phyloP scores from a whole-genome alignment of 2,113 vertebrate species.

The Cyanoramphus novaezelandiae region DNA sequence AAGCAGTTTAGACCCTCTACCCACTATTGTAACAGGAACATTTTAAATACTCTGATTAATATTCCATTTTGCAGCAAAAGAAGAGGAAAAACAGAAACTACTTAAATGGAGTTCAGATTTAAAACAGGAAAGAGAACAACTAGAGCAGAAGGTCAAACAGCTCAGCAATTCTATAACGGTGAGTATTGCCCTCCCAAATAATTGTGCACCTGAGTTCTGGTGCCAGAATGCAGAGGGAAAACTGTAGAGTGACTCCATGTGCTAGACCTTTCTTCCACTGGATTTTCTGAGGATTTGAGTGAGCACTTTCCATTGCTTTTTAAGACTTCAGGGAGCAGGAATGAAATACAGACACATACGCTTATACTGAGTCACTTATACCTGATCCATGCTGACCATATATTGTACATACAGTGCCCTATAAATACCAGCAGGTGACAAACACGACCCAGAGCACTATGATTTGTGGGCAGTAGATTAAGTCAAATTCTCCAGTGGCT shows the following conservation, averaged over 20 bases:
- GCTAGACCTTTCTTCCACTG: neutral
- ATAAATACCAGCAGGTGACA: neutral
- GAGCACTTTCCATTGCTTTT: neutral
- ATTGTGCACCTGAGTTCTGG: neutral
- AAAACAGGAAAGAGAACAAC: conserved; percentile 93
- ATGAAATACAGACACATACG: neutral
- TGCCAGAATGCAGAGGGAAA: neutral
- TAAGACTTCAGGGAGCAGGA: neutral
- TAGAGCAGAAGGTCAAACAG: conserved; percentile 96
- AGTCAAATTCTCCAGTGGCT: neutral
- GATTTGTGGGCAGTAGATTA: neutral
- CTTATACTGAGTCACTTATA: neutral
- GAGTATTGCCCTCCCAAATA: conserved; percentile 56
- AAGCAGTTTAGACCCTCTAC: neutral
- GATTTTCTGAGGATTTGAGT: neutral
- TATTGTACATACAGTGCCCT: neutral
- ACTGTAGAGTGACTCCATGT: neutral
- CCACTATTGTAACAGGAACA: neutral
- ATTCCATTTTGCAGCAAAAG: conserved; percentile 85
- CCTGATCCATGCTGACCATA: neutral
- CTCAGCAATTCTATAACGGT: conserved; percentile 96
- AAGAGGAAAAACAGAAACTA: conserved; percentile 98
- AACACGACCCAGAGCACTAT: neutral
- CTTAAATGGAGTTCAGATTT: conserved; percentile 97
- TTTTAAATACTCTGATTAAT: neutral